Evolutionary conservation across 2,113 vertebrate species (phyloP).

Genomic region (Himantopus leucocephalus): DNA sequence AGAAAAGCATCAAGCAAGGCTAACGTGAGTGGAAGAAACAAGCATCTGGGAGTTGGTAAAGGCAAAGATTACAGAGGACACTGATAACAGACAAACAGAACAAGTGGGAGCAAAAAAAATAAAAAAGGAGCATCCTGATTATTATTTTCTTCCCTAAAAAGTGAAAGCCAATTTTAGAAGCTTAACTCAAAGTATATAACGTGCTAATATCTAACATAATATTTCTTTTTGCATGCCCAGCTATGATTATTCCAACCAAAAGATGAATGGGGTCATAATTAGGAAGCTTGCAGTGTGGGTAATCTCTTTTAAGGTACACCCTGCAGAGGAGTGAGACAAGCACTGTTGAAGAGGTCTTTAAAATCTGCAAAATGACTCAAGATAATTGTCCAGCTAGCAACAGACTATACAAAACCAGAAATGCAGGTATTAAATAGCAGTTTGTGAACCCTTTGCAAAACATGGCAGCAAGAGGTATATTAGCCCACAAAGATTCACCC

Average conservation of each 20-base stretch:
- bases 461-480: neutral
- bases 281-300: neutral
- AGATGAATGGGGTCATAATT: neutral
- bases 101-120: rapidly evolving
- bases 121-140: neutral
- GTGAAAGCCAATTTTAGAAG: neutral
- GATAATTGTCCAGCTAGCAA: neutral
- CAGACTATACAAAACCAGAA: neutral
- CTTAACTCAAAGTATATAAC: neutral
- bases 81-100: neutral
- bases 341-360: neutral
- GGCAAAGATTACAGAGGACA: neutral
- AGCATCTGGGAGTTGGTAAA: neutral
- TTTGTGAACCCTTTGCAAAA: neutral
- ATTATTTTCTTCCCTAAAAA: neutral
- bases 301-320: neutral
- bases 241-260: neutral
- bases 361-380: neutral
- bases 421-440: neutral
- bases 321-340: neutral
- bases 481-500: neutral
- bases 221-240: neutral
- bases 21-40: neutral
- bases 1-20: neutral
- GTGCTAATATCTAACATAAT: neutral